A percentile compares a stretch with the other conserved stretches of the same genome.
These are phyloP conservation scores for Eumaeus atala DNA, from an alignment of 1,140 invertebrate genomes.

Conservation along the genomic window DNA sequence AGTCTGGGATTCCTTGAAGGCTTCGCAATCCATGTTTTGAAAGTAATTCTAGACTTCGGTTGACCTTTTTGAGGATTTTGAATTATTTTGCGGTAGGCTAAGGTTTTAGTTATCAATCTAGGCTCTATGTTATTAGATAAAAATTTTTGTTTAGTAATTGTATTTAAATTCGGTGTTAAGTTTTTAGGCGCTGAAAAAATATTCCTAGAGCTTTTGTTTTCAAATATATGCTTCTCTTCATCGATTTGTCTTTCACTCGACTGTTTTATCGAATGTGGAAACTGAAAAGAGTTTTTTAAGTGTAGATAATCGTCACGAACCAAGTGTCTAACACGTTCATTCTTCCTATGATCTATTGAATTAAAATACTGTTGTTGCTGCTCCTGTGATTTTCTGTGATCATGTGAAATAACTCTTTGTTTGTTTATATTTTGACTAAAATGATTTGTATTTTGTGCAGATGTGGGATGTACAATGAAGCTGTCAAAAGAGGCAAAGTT, in stretches of 20 bases:
- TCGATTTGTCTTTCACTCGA: slow-evolving; percentile 1
- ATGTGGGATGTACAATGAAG: not conserved
- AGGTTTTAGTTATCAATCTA: slow-evolving; percentile 51
- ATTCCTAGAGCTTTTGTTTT: slow-evolving; percentile 1
- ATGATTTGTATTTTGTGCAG: slow-evolving; percentile 20
- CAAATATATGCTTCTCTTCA: slow-evolving; percentile 8
- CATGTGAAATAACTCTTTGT: not conserved
- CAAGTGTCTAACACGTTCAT: no score
- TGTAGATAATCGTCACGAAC: no score
- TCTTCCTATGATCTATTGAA: not conserved
- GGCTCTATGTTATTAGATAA: slow-evolving; percentile 45
- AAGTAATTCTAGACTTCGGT: slow-evolving; percentile 56
- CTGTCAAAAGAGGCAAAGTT: slow-evolving; percentile 16
- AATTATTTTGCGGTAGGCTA: slow-evolving; percentile 46
- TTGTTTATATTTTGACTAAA: slow-evolving; percentile 1
- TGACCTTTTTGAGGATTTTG: slow-evolving; percentile 43
- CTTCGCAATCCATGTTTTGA: slow-evolving; percentile 66
- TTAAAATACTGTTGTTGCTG: slow-evolving; percentile 4
- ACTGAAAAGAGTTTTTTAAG: no score
- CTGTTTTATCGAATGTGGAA: not conserved
- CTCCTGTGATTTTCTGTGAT: not conserved
- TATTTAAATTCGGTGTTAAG: slow-evolving; percentile 1
- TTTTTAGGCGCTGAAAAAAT: slow-evolving; percentile 24
- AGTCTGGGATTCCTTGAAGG: slow-evolving; percentile 47
- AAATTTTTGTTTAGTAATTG: slow-evolving; percentile 40